Base-by-base conservation (phyloP, 2,888 invertebrate genomes). In the Sepiola atlantica region DNA sequence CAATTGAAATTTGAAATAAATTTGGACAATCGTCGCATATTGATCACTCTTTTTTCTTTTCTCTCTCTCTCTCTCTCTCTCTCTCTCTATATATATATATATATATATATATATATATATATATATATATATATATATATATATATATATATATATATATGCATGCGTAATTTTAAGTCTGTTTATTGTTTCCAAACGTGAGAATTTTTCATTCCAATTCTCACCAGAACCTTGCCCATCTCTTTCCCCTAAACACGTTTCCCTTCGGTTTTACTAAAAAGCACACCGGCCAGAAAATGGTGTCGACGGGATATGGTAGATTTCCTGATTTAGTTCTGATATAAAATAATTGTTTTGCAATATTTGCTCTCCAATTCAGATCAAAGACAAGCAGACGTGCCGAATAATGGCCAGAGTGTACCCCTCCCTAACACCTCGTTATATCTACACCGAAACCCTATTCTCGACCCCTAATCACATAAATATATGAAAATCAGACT, bases 291-390 rank as follows among this genome's bases (percentile, higher is more conserved):
- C 21, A 2, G n/a, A n/a, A 77, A 77, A 77, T 77, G 12, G 16
- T 18, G 77, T 32, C n/a, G 77, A 77, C 32, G 77, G 77, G 77
- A 77, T 77, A n/a, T 77, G n/a, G n/a, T 4, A 77, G n/a, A 0
- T n/a, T 77, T 77, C n/a, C 21, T n/a, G 77, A n/a, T 77, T 77
- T n/a, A 16, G 77, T 32, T 32, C 77, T 77, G 77, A 77, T 77
- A 77, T 77, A 77, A 77, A 77, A 77, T 77, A 77, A 77, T 77
- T 77, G 77, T 77, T 77, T 77, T n/a, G n/a, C n/a, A 77, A 77
- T 77, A 77, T 77, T 77, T 77, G n/a, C 0, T n/a, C 16, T 14
- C 16, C n/a, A 16, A 77, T 32, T 77, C 14, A 77, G n/a, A 77
- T 77, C 77, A 77, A 77, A 77, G n/a, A n/a, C 16, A 32, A 12